Base-by-base conservation (phyloP, 2,888 invertebrate species). In the Pterostichus niger region DNA sequence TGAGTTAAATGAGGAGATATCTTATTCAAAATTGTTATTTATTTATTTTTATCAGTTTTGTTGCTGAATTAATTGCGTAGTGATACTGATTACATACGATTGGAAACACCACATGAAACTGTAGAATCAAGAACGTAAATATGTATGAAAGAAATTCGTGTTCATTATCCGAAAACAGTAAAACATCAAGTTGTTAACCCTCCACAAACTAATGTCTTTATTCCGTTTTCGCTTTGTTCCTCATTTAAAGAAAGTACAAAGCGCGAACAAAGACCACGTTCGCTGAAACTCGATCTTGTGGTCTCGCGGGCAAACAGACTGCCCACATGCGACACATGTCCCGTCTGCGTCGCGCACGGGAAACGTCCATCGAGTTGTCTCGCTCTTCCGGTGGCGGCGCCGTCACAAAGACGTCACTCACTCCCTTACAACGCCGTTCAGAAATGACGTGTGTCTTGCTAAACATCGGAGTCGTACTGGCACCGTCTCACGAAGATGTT, bases 351-450 rank as follows among this genome's bases (percentile, higher is more conserved):
- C 68, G 33, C 49, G 13, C 31, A 44, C 49, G 35, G 44, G 56
- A 61, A 52, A 33, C 49, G 52, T 40, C 68, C 52, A 54, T 52
- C 46, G 33, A 6, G n/a, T 11, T 44, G 64, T 79, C 79, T 79
- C 64, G 49, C 64, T 68, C 68, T 80, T 80, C 80, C 80, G 46
- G 64, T 64, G 64, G 59, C 68, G 80, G 52, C 80, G 80, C 17
- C 80, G 77, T 64, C 68, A 80, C 80, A 80, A 80, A 80, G 80
- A 80, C 80, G 80, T 80, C 80, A 80, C 80, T 80, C 68, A 68
- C 24, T 46, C 77, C 68, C 64, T 31, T 59, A 59, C 59, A 59
- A 24, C 64, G 33, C 33, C 15, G 31, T 33, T 35, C 76, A 76
- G 56, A 56, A 33, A 77, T 77, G 77, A 77, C 77, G 77, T 77